phyloP scores from a whole-genome alignment of 2,797 vertebrate genomes.

The Rhyacichthys aspro region DNA sequence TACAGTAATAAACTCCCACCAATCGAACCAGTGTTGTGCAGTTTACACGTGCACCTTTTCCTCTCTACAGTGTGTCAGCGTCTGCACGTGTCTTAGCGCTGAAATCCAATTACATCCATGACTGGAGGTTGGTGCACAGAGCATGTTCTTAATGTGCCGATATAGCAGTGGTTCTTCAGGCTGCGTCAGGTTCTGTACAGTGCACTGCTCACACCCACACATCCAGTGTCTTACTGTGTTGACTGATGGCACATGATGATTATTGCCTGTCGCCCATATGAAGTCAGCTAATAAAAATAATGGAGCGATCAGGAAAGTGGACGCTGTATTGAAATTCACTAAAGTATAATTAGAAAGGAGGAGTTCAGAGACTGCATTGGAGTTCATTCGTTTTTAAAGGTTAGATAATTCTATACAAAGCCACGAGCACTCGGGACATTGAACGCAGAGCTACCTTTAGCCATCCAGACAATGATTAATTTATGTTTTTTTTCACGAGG shows the following conservation, averaged over 20 bases:
- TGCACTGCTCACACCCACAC: conserved; percentile 18
- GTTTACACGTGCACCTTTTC: conserved; percentile 26
- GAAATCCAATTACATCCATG: conserved; percentile 58
- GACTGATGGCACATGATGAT: conserved; percentile 4
- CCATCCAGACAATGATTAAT: conserved; percentile 27
- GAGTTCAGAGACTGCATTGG: conserved; percentile 2
- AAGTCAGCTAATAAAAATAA: conserved; percentile 6
- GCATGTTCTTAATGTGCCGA: conserved; percentile 26
- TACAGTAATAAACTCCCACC: neutral
- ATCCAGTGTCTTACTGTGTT: conserved; percentile 27
- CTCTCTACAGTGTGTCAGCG: conserved; percentile 16
- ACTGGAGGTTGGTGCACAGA: conserved; percentile 32
- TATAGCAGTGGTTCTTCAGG: conserved; percentile 21
- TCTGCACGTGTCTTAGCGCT: conserved; percentile 10
- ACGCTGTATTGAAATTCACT: neutral
- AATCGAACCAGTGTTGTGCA: neutral
- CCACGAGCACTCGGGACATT: neutral
- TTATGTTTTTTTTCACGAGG: conserved; percentile 24
- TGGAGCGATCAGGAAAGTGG: neutral
- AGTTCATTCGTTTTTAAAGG: no score
- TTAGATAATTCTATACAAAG: conserved; percentile 24
- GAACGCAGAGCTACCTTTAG: conserved; percentile 19
- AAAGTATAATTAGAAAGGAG: neutral
- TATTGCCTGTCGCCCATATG: no score
- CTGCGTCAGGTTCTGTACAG: no score